Evolutionary conservation across 2,797 vertebrate genomes (phyloP).

Genomic region (Microchirus variegatus): DNA sequence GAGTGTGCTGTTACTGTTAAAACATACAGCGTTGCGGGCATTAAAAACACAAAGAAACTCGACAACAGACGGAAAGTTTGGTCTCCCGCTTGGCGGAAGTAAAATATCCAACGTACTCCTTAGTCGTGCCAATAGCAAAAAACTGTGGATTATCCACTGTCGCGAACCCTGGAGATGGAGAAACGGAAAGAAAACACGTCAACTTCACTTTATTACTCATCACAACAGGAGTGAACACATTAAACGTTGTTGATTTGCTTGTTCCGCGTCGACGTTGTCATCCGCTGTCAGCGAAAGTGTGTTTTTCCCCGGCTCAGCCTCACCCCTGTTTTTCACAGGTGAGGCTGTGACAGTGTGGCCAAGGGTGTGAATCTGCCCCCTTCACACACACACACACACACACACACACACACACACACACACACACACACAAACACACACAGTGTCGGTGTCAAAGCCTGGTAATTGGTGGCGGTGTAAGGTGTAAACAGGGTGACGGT

Average conservation of each 20-base stretch:
- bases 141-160: no score
- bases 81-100: no score
- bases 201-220: no score
- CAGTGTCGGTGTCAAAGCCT: conserved; percentile 76
- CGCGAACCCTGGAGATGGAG: no score
- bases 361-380: conserved; percentile 57
- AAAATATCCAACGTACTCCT: no score
- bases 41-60: no score
- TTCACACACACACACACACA: conserved; percentile 2
- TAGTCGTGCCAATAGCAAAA: no score
- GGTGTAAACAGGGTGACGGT: conserved; percentile 84
- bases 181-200: no score
- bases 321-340: conserved; percentile 56
- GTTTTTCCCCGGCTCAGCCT: conserved; percentile 5
- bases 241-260: background rate
- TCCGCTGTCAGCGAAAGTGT: conserved; percentile 7
- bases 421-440: conserved; percentile 37
- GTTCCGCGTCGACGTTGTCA: background rate
- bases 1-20: no score
- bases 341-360: conserved; percentile 65
- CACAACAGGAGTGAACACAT: no score
- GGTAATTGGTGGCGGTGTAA: conserved; percentile 81
- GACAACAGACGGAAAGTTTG: no score
- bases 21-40: no score
- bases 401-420: conserved; percentile 10